Evolutionary conservation across 2,113 vertebrate species (phyloP), one percentile per base, ranked within the genome.

Genomic region (Percina caprodes): DNA sequence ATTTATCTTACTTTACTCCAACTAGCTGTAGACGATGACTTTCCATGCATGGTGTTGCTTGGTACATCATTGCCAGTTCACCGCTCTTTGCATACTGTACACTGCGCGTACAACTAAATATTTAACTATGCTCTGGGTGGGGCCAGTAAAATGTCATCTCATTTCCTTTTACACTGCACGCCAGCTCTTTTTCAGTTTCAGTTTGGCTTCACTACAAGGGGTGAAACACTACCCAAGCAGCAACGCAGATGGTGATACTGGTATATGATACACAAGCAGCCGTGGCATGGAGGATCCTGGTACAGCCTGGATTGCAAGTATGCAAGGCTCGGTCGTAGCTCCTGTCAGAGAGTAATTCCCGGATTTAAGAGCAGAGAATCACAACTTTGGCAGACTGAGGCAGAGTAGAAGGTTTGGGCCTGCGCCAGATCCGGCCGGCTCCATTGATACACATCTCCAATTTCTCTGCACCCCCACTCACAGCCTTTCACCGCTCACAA

Each of bases 371-470:
- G 85, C 19, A 15, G 74, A 88, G 88, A 85, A 68, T 84, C 81
- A 74, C 39, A 46, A 81, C 80, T 82, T 78, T 92, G 89, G 90
- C 91, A 93, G 85, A 83, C 91, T 74, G 79, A 89, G 81, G 80
- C 86, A 92, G 70, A 87, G 86, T 79, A 68, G 82, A 84, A 60
- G 70, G 63, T 83, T 83, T 89, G 88, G 87, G 54, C 68, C 46
- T 3, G 14, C 7, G 86, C 90, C 92, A 93, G 82, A 74, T 61
- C 63, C 42, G n/a, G 55, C 63, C 42, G n/a, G 55, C 80, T 90
- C 81, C 86, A 85, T 83, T 88, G 78, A 90, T 87, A 90, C 85
- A 87, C 83, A 81, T 81, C 87, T 89, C 88, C 87, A 76, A 59
- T 92, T 87, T 82, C 90, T 61, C 80, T 59, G 67, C 76, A 84